Evolutionary conservation across 2,113 vertebrate species (phyloP), one percentile per base, ranked within the genome.

Genomic region (Callionymus lyra): DNA sequence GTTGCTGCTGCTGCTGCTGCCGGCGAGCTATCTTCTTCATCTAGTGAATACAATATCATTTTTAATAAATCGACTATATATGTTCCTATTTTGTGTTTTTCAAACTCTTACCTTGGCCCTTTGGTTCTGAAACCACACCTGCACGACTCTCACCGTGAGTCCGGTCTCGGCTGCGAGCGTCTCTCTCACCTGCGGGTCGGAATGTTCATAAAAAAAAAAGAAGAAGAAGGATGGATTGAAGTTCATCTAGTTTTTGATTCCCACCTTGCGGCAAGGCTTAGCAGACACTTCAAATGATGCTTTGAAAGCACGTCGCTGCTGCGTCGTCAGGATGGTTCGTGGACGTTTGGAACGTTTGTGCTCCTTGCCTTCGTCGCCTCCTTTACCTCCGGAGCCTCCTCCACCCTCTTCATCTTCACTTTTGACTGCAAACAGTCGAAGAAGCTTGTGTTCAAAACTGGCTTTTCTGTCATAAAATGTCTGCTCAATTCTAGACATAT

Each of bases 121-220:
- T 65, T 93, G 91, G 62, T 92, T 93, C 74, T 92, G 91, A 77
- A 92, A 93, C 90, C 91, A 93, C 37, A 93, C 91, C 59, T 92
- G 90, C 1, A 93, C 91, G 38, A 93, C 91, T 4, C 91, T 79
- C 16, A 92, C 91, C 0, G 90, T 93, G 60, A 93, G 70, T 12
- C 91, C 91, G 1, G 89, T 91, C 75, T 93, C 88, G 1, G 89
- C 91, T n/a, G 90, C 91, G 63, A 93, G 72, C 0, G 89, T 89
- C 78, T 93, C 91, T 61, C 91, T 85, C 33, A 92, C 91, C 91
- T 93, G 48, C 18, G 53, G 31, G 9, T 50, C 8, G 35, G 10
- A 39, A 17, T 1, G 21, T 27, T n/a, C n/a, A 31, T 33, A 18
- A 41, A 65, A 41, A 65, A 34, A 33, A 18, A 46, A 31, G 3